phyloP scores from a whole-genome alignment of 2,888 invertebrate species.

The Deilephila porcellus region DNA sequence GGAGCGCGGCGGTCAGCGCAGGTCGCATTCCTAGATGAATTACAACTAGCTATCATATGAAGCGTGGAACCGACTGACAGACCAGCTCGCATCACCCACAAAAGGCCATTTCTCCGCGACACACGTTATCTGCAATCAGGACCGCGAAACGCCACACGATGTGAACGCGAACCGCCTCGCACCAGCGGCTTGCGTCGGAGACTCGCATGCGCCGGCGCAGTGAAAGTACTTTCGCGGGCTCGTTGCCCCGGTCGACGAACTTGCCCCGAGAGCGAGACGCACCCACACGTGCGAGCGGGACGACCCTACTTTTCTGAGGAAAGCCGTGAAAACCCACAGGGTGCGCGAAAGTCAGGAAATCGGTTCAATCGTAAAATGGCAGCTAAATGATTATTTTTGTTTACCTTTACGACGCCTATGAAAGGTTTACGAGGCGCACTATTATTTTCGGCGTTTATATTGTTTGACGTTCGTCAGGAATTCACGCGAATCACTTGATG shows the following conservation, averaged over 20 bases:
- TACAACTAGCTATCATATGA: conserved; percentile 55
- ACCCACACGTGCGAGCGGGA: conserved; percentile 58
- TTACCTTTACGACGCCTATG: conserved; percentile 69
- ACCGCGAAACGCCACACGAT: conserved; percentile 55
- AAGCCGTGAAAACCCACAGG: conserved; percentile 74
- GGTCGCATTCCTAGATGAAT: conserved; percentile 73
- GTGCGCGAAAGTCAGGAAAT: conserved; percentile 80
- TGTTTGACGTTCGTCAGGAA: background rate
- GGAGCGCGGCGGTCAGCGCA: conserved; percentile 31
- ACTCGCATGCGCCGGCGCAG: conserved; percentile 78
- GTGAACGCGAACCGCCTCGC: conserved; percentile 67
- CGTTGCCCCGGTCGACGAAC: conserved; percentile 82
- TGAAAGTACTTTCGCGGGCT: conserved; percentile 84
- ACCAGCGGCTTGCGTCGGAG: conserved; percentile 61
- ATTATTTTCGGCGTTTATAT: conserved; percentile 46
- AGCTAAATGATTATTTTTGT: conserved; percentile 39
- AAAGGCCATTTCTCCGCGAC: conserved; percentile 65
- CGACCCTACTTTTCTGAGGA: conserved; percentile 68
- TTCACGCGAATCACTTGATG: background rate
- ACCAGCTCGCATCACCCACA: conserved; percentile 40
- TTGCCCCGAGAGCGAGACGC: conserved; percentile 60
- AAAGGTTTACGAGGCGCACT: conserved; percentile 62
- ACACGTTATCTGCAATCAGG: conserved; percentile 58
- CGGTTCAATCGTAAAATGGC: conserved; percentile 61
- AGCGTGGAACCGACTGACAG: conserved; percentile 43